phyloP scores from a whole-genome alignment of 2,888 invertebrate species.

The Lycaena phlaeas region DNA sequence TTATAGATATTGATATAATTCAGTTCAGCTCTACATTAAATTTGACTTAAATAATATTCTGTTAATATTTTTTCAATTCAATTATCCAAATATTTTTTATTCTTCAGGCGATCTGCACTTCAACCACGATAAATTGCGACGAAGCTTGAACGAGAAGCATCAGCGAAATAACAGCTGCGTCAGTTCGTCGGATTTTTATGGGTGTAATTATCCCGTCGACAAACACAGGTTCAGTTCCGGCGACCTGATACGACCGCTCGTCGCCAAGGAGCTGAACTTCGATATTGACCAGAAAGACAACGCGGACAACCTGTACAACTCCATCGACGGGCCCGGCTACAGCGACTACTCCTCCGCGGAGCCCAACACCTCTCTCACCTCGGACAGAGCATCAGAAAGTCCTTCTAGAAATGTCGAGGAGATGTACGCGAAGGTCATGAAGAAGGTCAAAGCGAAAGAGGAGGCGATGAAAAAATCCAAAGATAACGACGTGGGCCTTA shows the following conservation, averaged over 20 bases:
- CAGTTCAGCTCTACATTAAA: too few species aligned
- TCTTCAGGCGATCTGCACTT: conserved; percentile 61
- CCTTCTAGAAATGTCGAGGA: conserved; percentile 84
- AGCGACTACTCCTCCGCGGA: conserved; percentile 49
- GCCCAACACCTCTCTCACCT: conserved; percentile 39
- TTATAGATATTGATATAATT: too few species aligned
- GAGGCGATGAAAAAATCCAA: conserved; percentile 40
- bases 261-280: conserved; percentile 57
- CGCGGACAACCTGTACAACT: conserved; percentile 53
- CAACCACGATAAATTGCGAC: conserved; percentile 58
- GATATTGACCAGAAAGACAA: conserved; percentile 49
- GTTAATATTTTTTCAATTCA: too few species aligned
- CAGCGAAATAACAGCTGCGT: conserved; percentile 69
- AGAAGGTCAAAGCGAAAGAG: conserved; percentile 74
- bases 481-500: conserved; percentile 33
- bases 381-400: conserved; percentile 63
- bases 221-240: conserved; percentile 67
- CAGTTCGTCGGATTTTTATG: conserved; percentile 68
- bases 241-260: conserved; percentile 58
- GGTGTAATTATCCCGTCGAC: conserved; percentile 68
- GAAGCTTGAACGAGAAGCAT: conserved; percentile 66
- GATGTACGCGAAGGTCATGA: conserved; percentile 91
- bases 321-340: conserved; percentile 47
- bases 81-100: too few species aligned
- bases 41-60: too few species aligned